Evolutionary conservation across 2,888 invertebrate genomes (phyloP).

Genomic region (Rapana venosa): DNA sequence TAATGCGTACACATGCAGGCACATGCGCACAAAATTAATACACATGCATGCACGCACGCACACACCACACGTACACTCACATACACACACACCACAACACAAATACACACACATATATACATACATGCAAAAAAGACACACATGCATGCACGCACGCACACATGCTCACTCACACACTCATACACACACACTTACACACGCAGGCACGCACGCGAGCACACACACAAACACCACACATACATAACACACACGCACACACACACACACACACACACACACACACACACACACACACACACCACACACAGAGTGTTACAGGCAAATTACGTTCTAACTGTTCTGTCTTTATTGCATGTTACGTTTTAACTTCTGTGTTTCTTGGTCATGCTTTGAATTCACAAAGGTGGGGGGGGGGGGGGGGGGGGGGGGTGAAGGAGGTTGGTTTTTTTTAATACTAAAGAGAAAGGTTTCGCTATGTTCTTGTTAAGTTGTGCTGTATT

Average conservation of each 20-base stretch:
- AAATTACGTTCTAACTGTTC: too few species aligned
- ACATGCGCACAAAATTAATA: not conserved
- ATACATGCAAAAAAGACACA: not conserved
- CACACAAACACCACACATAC: not conserved
- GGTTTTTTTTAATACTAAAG: too few species aligned
- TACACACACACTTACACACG: conserved; percentile 19
- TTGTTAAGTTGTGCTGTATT: too few species aligned
- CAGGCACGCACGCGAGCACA: not conserved
- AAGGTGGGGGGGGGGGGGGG: too few species aligned
- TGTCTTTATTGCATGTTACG: too few species aligned
- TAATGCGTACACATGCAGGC: too few species aligned
- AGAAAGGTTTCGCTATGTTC: too few species aligned
- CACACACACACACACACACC: not conserved
- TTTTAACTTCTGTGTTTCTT: too few species aligned
- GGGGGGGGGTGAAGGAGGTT: too few species aligned
- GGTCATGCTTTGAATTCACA: too few species aligned
- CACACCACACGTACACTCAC: not conserved
- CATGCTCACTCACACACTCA: conserved; percentile 1
- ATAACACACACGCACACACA: not conserved
- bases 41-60: not conserved
- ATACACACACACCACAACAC: not conserved
- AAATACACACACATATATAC: not conserved
- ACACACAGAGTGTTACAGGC: not conserved
- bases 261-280: conserved; percentile 1
- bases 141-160: not conserved